Conservation (phyloP, 2,888 invertebrate genomes). For the Rosalia funebris region DNA sequence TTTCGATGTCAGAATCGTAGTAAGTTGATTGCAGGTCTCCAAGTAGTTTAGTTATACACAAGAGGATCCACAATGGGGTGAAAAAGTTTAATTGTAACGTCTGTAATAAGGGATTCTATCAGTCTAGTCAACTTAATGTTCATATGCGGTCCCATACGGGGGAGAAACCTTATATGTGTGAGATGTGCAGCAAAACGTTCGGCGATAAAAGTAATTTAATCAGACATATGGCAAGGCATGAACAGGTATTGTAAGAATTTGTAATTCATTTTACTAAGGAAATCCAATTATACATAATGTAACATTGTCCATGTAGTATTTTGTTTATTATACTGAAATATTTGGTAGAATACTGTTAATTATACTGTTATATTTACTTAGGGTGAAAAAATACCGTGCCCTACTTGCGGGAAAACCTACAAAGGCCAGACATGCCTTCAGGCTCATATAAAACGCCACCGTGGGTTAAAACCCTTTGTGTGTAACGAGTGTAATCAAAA, state of each 20-base stretch:
- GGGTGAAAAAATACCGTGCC: slow-evolving; percentile 18
- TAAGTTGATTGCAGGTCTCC: background rate
- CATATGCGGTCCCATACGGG: slow-evolving; percentile 28
- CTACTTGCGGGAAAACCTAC: slow-evolving; percentile 26
- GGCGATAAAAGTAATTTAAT: background rate
- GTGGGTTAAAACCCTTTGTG: slow-evolving; percentile 28
- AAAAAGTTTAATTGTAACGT: background rate
- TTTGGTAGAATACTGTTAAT: too few species aligned
- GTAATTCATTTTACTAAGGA: too few species aligned
- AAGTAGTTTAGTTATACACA: slow-evolving; percentile 25
- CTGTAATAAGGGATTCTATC: background rate
- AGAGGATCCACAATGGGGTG: slow-evolving; percentile 34
- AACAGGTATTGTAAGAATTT: too few species aligned
- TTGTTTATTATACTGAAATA: too few species aligned
- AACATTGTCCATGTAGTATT: too few species aligned
- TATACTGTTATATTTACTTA: background rate
- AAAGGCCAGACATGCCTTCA: slow-evolving; percentile 24
- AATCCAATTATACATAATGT: too few species aligned
- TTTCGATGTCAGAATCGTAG: background rate
- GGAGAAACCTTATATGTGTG: slow-evolving; percentile 33
- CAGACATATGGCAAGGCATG: background rate
- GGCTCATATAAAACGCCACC: slow-evolving; percentile 25
- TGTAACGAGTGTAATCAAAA: slow-evolving; percentile 27
- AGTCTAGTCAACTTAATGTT: background rate
- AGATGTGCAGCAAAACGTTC: slow-evolving; percentile 26